A percentile compares a stretch with the other conserved stretches of the same genome.
phyloP scores from a whole-genome alignment of 2,888 invertebrate genomes.

The Xiphydria camelus region DNA sequence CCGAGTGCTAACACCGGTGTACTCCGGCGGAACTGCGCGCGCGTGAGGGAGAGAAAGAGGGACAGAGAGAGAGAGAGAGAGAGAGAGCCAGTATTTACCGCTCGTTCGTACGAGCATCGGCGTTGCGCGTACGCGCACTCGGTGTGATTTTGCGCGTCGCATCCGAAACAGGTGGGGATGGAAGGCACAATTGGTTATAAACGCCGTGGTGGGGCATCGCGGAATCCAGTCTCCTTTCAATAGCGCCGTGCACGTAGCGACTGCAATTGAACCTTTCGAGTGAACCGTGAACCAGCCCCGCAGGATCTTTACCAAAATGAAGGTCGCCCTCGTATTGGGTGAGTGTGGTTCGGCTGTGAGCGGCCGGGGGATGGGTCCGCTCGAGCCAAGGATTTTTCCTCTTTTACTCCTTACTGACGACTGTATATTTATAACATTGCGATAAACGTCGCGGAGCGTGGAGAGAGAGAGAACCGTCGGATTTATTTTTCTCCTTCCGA shows the following conservation, averaged over 20 bases:
- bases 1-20: constrained; percentile 28
- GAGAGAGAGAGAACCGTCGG: no score
- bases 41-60: constrained; percentile 24
- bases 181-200: constrained; percentile 29
- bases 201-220: constrained; percentile 21
- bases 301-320: constrained; percentile 20
- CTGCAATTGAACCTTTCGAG: constrained; percentile 6
- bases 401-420: no score
- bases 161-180: not conserved
- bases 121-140: not conserved
- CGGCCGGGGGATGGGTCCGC: no score
- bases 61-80: constrained; percentile 15
- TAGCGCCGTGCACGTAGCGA: constrained; percentile 19
- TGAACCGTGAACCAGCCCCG: no score
- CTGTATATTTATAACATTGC: no score
- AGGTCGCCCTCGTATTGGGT: constrained; percentile 28
- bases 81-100: no score
- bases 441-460: no score
- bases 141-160: not conserved
- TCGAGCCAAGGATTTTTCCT: no score
- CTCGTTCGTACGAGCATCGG: no score
- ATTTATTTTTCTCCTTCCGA: no score
- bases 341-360: constrained; percentile 19
- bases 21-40: no score
- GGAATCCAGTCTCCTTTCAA: constrained; percentile 28